These are phyloP conservation scores for Taxidea taxus DNA, from an alignment of 2,113 vertebrate species.

Conservation along the genomic window DNA sequence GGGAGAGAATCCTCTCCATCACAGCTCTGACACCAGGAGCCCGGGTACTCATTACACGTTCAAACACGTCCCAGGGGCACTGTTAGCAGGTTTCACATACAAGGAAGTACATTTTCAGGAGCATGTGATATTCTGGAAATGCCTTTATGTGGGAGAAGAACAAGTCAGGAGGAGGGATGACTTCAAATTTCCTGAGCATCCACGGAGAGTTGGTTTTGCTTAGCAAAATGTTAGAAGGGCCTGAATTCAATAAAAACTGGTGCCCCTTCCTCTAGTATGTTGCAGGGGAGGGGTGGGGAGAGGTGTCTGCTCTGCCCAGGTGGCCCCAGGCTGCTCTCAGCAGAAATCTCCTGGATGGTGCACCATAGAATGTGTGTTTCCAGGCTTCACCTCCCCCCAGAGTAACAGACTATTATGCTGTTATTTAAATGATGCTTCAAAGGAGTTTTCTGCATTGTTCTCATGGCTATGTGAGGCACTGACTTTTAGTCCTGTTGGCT, in stretches of 20 bases:
- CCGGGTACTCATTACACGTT: neutral
- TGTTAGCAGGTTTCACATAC: neutral
- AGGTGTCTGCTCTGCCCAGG: neutral
- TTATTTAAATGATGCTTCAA: neutral
- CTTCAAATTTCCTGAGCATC: neutral
- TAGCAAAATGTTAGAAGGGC: neutral
- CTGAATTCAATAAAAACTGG: neutral
- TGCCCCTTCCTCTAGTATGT: neutral
- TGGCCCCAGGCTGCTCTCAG: neutral
- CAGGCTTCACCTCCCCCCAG: neutral
- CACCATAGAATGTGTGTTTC: too few species aligned
- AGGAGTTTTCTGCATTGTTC: neutral
- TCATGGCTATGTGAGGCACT: neutral
- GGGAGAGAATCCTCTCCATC: neutral
- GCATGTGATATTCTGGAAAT: neutral
- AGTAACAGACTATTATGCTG: neutral
- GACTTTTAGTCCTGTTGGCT: neutral
- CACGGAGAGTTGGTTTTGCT: neutral
- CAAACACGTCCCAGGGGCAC: neutral
- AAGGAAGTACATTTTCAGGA: neutral
- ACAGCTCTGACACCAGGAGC: neutral
- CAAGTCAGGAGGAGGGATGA: neutral
- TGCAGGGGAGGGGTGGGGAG: fast-evolving
- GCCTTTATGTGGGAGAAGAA: neutral
- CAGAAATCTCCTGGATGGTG: neutral